phyloP scores from a whole-genome alignment of 35 echinoderm and acorn worm species.

The Apostichopus japonicus region DNA sequence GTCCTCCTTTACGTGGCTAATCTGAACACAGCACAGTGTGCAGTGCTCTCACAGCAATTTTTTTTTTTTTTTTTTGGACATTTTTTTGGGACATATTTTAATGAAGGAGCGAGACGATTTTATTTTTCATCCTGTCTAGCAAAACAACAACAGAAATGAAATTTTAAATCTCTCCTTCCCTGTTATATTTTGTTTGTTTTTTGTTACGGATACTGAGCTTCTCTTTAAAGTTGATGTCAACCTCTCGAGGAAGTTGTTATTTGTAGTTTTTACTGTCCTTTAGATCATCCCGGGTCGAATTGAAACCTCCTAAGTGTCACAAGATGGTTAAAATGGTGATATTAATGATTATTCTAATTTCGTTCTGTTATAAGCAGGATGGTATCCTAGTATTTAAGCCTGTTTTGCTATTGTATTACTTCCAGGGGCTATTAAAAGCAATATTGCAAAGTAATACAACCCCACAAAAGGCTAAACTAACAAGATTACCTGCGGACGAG shows the following conservation, averaged over 20 bases:
- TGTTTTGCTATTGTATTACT: not conserved
- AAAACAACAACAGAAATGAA: too few species aligned
- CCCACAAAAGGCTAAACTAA: not conserved
- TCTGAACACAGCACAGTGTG: too few species aligned
- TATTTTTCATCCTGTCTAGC: too few species aligned
- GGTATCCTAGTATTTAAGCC: not conserved
- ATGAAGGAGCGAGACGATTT: too few species aligned
- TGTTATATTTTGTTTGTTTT: too few species aligned
- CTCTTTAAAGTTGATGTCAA: not conserved
- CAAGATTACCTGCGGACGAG: not conserved
- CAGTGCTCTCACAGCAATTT: too few species aligned
- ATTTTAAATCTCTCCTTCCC: too few species aligned
- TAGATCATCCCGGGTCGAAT: not conserved
- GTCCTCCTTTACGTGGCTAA: too few species aligned
- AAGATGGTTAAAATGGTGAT: not conserved
- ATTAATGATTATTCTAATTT: conserved; percentile 2
- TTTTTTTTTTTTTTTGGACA: too few species aligned
- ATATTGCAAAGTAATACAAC: not conserved
- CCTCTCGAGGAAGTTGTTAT: not conserved
- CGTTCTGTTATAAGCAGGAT: not conserved
- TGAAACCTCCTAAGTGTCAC: not conserved
- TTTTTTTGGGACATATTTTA: too few species aligned
- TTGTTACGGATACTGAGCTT: not conserved
- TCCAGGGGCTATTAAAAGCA: not conserved
- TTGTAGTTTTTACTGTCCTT: not conserved